phyloP scores from a whole-genome alignment of 1,140 invertebrate species.

The Zophobas morio region DNA sequence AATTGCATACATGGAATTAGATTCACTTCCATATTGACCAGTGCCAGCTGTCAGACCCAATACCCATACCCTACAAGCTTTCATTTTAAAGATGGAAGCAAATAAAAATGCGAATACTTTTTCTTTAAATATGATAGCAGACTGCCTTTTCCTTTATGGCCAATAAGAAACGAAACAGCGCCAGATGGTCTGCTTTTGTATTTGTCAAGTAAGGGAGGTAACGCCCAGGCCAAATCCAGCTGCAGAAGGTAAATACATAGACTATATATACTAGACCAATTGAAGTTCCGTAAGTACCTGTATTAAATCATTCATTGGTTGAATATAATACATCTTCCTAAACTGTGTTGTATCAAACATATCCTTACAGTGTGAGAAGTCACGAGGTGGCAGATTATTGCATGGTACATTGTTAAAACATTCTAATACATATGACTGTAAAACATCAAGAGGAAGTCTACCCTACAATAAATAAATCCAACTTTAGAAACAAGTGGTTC shows the following conservation, averaged over 20 bases:
- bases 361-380: conserved; percentile 70
- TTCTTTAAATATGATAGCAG: conserved; percentile 86
- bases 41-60: no score
- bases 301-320: conserved; percentile 82
- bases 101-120: conserved; percentile 68
- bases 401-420: conserved; percentile 77
- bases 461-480: conserved; percentile 70
- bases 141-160: conserved; percentile 91
- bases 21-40: no score
- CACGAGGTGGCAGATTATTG: conserved; percentile 74
- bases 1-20: no score
- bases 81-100: no score
- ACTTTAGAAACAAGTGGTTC: neutral
- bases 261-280: neutral
- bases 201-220: conserved; percentile 80
- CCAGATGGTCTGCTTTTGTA: conserved; percentile 85
- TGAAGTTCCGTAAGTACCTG: conserved; percentile 67
- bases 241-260: conserved; percentile 59
- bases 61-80: no score
- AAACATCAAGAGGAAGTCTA: conserved; percentile 80
- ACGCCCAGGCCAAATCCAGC: conserved; percentile 85
- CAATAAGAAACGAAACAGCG: conserved; percentile 87
- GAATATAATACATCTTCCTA: conserved; percentile 83
- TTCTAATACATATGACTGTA: conserved; percentile 79
- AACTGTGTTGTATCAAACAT: conserved; percentile 79